Conservation (phyloP, 2,888 invertebrate genomes). For the Folsomia manolachei region DNA sequence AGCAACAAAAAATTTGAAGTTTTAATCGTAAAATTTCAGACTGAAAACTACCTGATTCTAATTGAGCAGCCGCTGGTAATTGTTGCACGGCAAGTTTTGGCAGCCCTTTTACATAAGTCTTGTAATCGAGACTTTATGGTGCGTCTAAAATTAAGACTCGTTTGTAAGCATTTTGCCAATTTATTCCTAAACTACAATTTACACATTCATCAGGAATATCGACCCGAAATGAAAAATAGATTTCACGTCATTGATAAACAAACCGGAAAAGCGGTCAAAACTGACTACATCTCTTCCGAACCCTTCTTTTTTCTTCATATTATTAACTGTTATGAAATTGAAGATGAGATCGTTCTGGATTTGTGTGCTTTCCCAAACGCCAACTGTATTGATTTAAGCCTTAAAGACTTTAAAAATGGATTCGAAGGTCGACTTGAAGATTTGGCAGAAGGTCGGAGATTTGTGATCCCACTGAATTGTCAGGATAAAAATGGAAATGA, state of each 20-base stretch:
- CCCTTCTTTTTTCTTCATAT: slow-evolving; percentile 59
- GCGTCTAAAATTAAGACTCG: no score
- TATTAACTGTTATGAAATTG: slow-evolving; percentile 59
- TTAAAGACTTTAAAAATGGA: slow-evolving; percentile 48
- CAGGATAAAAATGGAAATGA: slow-evolving; percentile 25
- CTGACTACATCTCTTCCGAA: slow-evolving; percentile 54
- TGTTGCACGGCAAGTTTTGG: slow-evolving; percentile 35
- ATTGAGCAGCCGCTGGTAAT: slow-evolving; percentile 36
- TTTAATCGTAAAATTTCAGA: neutral
- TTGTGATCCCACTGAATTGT: slow-evolving; percentile 35
- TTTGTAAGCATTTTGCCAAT: no score
- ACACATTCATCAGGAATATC: no score
- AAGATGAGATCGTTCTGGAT: slow-evolving; percentile 50
- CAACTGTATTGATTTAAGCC: slow-evolving; percentile 38
- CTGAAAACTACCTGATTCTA: slow-evolving; percentile 39
- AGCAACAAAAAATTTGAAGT: neutral
- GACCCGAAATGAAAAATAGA: slow-evolving; percentile 53
- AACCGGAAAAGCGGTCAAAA: slow-evolving; percentile 54
- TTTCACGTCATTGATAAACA: slow-evolving; percentile 55
- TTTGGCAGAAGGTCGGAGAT: slow-evolving; percentile 33
- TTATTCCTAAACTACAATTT: no score
- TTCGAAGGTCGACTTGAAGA: slow-evolving; percentile 44
- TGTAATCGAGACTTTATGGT: slow-evolving; percentile 41
- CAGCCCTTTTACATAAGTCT: slow-evolving; percentile 38
- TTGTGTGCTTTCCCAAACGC: slow-evolving; percentile 39